phyloP scores from a whole-genome alignment of 2,888 invertebrate genomes.

The Eueremaeus valkanovi region DNA sequence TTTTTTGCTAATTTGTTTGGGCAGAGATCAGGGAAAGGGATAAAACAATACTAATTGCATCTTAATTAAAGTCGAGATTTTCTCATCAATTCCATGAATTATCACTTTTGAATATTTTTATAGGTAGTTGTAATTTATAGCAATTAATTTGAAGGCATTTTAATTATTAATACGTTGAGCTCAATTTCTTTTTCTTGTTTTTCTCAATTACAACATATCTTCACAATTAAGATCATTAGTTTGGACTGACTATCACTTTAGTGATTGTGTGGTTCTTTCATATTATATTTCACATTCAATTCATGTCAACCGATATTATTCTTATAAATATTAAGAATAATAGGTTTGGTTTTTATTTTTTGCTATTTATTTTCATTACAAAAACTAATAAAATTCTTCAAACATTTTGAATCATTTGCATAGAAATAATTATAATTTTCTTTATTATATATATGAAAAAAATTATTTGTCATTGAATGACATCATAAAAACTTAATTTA shows the following conservation, averaged over 20 bases:
- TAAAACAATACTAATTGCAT: constrained; percentile 2
- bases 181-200: background rate
- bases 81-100: background rate
- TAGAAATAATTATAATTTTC: too few species aligned
- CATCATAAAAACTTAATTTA: too few species aligned
- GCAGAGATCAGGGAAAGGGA: background rate
- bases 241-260: background rate
- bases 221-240: constrained; percentile 1
- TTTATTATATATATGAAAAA: too few species aligned
- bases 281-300: background rate
- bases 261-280: background rate
- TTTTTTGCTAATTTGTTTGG: background rate
- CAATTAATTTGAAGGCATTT: background rate
- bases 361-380: too few species aligned
- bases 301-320: background rate
- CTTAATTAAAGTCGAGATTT: background rate
- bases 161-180: background rate
- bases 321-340: too few species aligned
- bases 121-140: background rate
- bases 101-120: too few species aligned
- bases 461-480: too few species aligned
- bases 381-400: too few species aligned
- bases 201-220: constrained; percentile 7
- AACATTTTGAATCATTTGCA: too few species aligned
- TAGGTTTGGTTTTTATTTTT: background rate